phyloP scores from a whole-genome alignment of 2,888 invertebrate genomes.

The Drosophila bunnanda region DNA sequence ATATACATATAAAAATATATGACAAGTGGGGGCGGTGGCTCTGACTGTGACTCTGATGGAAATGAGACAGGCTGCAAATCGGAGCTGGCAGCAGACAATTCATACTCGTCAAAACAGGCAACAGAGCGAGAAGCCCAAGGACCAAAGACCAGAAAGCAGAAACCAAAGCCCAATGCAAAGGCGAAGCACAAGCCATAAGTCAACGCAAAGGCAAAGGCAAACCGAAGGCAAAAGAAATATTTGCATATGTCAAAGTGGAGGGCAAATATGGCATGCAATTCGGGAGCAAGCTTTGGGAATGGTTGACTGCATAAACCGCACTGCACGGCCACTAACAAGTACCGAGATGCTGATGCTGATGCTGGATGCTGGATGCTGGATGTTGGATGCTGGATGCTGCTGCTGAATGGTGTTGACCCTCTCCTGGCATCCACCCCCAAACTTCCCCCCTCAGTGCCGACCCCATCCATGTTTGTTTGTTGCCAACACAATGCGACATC shows the following conservation, averaged over 20 bases:
- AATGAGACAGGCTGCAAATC: constrained; percentile 49
- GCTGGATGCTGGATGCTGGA: not conserved
- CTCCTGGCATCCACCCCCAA: not conserved
- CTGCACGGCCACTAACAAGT: constrained; percentile 40
- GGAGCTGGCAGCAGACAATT: constrained; percentile 33
- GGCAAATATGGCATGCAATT: constrained; percentile 55
- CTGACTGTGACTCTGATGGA: constrained; percentile 20
- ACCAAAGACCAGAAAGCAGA: constrained; percentile 4
- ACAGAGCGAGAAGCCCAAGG: constrained; percentile 33
- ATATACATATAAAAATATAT: not conserved
- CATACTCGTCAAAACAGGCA: constrained; percentile 30
- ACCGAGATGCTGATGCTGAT: constrained; percentile 23
- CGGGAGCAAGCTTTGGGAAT: constrained; percentile 32
- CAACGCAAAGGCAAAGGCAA: constrained; percentile 10
- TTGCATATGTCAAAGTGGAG: constrained; percentile 55
- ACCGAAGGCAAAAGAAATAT: constrained; percentile 55
- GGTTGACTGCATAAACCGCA: constrained; percentile 54
- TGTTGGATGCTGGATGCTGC: not conserved
- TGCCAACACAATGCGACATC: constrained; percentile 24
- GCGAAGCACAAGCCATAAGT: constrained; percentile 30
- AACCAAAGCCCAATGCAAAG: constrained; percentile 9
- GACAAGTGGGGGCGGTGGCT: not conserved
- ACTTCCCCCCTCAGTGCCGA: not conserved
- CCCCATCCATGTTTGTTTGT: constrained; percentile 18
- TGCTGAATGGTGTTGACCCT: constrained; percentile 23